Percentiles rank a stretch among this genome's conserved stretches.
These are phyloP conservation scores for Tiliacea aurago DNA, from an alignment of 2,888 invertebrate genomes.

Conservation along the genomic window DNA sequence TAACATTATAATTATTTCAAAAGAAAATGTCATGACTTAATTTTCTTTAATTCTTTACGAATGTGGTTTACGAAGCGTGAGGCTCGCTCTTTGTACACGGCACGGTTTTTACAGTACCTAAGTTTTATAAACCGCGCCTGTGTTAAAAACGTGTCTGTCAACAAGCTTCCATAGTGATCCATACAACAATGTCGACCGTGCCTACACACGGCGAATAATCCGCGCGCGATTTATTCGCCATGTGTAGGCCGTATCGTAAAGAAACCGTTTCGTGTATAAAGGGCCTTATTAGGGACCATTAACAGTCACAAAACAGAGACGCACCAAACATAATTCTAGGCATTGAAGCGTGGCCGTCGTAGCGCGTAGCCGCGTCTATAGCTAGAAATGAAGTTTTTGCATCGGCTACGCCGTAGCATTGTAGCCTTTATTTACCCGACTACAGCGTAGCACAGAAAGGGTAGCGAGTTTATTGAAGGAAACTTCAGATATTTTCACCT, in stretches of 20 bases:
- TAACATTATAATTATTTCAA: not conserved
- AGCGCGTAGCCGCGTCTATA: slow-evolving; percentile 3
- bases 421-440: not conserved
- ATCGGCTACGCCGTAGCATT: slow-evolving; percentile 34
- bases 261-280: no score
- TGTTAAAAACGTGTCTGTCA: no score
- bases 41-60: not conserved
- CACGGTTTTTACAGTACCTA: no score
- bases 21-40: not conserved
- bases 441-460: slow-evolving; percentile 12
- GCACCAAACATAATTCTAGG: not conserved
- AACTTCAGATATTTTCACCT: not conserved
- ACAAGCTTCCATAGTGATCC: no score
- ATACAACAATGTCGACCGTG: no score
- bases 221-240: no score
- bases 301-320: not conserved
- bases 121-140: no score
- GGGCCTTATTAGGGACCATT: not conserved
- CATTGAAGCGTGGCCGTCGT: not conserved
- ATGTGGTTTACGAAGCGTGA: no score
- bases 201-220: no score
- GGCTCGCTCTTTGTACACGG: no score
- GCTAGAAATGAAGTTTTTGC: not conserved
- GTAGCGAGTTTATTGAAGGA: not conserved
- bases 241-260: no score